Evolutionary conservation across 2,888 invertebrate species (phyloP).

Genomic region (Sycophila texana): DNA sequence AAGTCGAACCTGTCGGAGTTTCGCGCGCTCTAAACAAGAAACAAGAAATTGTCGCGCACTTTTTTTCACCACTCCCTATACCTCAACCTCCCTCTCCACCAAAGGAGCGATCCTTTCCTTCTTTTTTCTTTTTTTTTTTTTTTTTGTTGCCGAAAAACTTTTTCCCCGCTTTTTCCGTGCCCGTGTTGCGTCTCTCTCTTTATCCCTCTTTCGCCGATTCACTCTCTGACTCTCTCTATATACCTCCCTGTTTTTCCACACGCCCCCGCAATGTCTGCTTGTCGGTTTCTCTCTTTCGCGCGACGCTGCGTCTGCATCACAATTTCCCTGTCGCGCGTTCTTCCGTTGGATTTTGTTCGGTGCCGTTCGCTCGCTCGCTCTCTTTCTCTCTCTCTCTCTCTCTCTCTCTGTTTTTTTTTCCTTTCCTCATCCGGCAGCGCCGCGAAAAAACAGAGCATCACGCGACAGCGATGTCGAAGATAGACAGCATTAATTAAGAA

Average conservation of each 20-base stretch:
- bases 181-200: background rate
- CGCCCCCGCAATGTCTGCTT: conserved; percentile 15
- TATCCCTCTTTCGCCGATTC: conserved; percentile 7
- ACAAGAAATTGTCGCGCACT: conserved; percentile 40
- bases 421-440: background rate
- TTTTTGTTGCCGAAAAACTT: too few relatives aligned
- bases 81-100: background rate
- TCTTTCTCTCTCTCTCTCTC: too few relatives aligned
- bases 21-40: conserved; percentile 35
- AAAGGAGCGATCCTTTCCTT: too few relatives aligned
- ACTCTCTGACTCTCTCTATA: background rate
- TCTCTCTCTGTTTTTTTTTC: background rate
- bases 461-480: conserved; percentile 7
- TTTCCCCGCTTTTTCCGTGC: background rate
- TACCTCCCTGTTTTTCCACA: background rate
- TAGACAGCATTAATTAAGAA: conserved; percentile 51
- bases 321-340: conserved; percentile 23
- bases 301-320: conserved; percentile 29
- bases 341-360: too few relatives aligned
- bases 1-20: conserved; percentile 49
- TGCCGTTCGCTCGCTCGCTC: too few relatives aligned
- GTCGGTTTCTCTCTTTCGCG: conserved; percentile 41
- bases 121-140: too few relatives aligned
- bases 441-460: conserved; percentile 12
- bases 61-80: background rate